phyloP scores from a whole-genome alignment of 1,140 invertebrate genomes.

The Drosophila rufa region DNA sequence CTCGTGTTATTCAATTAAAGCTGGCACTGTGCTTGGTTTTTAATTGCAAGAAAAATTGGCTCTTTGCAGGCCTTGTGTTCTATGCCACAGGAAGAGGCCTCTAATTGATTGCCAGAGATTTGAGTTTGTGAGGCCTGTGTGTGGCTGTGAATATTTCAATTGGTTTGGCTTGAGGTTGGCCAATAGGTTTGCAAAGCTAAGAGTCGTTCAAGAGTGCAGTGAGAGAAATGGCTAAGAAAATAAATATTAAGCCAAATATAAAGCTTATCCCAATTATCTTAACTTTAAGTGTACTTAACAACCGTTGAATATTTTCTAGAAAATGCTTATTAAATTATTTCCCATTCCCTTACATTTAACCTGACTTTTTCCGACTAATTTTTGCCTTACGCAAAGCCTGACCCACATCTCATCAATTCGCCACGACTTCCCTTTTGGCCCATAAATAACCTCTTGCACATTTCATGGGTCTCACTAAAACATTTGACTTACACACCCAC shows the following conservation, averaged over 20 bases:
- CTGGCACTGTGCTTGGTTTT: slow-evolving; percentile 49
- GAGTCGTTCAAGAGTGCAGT: not conserved
- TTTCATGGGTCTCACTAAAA: slow-evolving; percentile 22
- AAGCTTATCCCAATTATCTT: no score
- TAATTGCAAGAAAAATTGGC: slow-evolving; percentile 74
- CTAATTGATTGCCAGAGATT: slow-evolving; percentile 40
- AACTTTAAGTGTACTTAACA: no score
- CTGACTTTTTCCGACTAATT: slow-evolving; percentile 16
- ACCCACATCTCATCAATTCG: slow-evolving; percentile 31
- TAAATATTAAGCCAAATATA: no score
- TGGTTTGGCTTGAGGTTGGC: slow-evolving; percentile 16
- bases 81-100: slow-evolving; percentile 4
- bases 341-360: not conserved
- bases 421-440: slow-evolving; percentile 18
- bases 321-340: not conserved
- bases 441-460: slow-evolving; percentile 42
- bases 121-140: slow-evolving; percentile 13
- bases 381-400: slow-evolving; percentile 3
- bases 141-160: slow-evolving; percentile 22
- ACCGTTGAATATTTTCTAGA: not conserved
- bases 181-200: not conserved
- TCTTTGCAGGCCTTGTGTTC: slow-evolving; percentile 40
- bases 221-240: slow-evolving; percentile 8
- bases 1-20: slow-evolving; percentile 78
- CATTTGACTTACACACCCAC: slow-evolving; percentile 40